Evolutionary conservation across 2,797 vertebrate species (phyloP), one percentile per base, ranked within the genome.

Genomic region (Carduelis carduelis): DNA sequence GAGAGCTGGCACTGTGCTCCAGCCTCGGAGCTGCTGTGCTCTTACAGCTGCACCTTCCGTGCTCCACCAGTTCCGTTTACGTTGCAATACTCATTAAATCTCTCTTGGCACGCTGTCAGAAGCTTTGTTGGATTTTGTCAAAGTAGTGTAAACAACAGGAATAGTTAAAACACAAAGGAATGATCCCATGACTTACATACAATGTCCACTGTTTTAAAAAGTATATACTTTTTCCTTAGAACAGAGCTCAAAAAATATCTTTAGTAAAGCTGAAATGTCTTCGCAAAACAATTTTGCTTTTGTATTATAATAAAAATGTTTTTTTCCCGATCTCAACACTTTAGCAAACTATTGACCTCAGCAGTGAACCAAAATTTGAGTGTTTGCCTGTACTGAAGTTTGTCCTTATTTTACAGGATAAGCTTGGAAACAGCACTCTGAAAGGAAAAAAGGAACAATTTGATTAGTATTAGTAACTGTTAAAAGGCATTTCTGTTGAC

Each of bases 111-210:
- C 9, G 0, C 55, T 83, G 37, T 79, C 87, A 82, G 87, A 52
- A 93, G 90, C 90, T 93, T 94, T 94, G 91, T 75, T 94, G 90
- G 84, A n/a, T 89, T 85, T 72, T 81, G 86, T 75, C 86, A 72
- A 70, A 93, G 46, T 92, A 61, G 30, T 69, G 44, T 87, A 91
- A 94, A 65, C 57, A 69, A 56, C n/a, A 74, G 44, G 65, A 95
- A 83, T 71, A 78, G 85, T 64, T 89, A 91, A 91, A 93, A 79
- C 37, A 80, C 87, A 90, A 87, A 93, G 89, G 89, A 95, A 34
- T n/a, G 72, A 71, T 74, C 76, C 71, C 23, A 18, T 86, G 74
- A 84, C 75, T 83, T 83, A 55, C 3, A 20, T 77, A 65, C 50
- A 69, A 23, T 63, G 79, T 78, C 57, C 47, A 7, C 56, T 64